Evolutionary conservation across 2,797 vertebrate genomes (phyloP).

Genomic region (Jordanella pulchra): DNA sequence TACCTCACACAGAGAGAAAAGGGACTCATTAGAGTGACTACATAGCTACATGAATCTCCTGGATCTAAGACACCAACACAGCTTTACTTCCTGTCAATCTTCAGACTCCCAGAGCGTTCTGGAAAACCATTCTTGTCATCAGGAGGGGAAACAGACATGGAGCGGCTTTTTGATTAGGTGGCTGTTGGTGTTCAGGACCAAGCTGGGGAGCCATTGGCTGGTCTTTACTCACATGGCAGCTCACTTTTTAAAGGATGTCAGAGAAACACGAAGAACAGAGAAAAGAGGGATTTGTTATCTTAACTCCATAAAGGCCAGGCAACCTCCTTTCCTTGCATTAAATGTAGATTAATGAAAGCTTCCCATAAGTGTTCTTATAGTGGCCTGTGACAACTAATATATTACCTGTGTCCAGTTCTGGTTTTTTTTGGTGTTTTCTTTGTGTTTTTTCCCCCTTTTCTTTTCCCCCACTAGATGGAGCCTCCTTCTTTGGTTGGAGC

Average conservation of each 20-base stretch:
- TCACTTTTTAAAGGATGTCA: constrained; percentile 44
- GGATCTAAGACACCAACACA: constrained; percentile 58
- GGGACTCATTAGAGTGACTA: constrained; percentile 38
- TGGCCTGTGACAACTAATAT: constrained; percentile 30
- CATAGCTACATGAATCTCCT: constrained; percentile 41
- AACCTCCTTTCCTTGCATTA: constrained; percentile 54
- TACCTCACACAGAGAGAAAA: constrained; percentile 49
- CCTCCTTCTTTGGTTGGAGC: no score
- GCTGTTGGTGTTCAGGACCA: constrained; percentile 31
- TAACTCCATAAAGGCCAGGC: constrained; percentile 59
- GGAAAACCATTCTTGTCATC: constrained; percentile 47
- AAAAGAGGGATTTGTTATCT: constrained; percentile 69
- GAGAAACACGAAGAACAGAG: constrained; percentile 46
- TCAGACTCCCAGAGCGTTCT: constrained; percentile 36
- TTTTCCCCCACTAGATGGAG: no score
- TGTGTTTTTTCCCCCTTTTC: no score
- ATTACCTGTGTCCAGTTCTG: no score
- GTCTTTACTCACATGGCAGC: constrained; percentile 57
- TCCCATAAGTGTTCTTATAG: constrained; percentile 36
- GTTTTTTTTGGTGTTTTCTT: no score
- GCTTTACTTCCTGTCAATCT: constrained; percentile 58
- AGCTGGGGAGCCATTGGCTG: constrained; percentile 60
- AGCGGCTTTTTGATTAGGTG: constrained; percentile 56
- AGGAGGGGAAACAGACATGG: constrained; percentile 7
- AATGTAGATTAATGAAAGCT: constrained; percentile 60